Base-by-base conservation (phyloP, 2,113 vertebrate species). In the Genyomyrus donnyi region DNA sequence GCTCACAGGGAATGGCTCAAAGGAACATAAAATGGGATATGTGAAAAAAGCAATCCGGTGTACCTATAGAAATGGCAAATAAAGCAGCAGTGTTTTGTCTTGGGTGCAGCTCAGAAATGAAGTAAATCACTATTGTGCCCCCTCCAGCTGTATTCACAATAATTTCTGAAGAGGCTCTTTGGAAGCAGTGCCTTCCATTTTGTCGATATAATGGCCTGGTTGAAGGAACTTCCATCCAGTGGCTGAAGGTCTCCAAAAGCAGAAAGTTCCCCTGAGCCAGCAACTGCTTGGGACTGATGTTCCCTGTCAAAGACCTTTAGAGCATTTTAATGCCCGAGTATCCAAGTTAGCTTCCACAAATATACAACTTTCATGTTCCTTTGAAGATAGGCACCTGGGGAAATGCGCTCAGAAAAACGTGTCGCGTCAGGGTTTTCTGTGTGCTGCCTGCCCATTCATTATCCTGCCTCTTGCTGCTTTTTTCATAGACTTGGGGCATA, bases 361-460 rank as follows among this genome's bases (percentile, higher is more conserved):
- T 27, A 27, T 62, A 45, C 87, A 62, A 6, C 48, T 87, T 52
- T 50, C 48, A 87, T 49, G 87, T 58, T 88, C 5, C 50, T 49
- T 21, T 58, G 53, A 58, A 58, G 53, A 52, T 87, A 31, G 35
- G 24, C 3, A 88, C 17, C 90, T 92, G 90, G 90, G 88, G 86
- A 27, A 21, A 42, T 0, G 13, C 35, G 5, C 5, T 89, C 90
- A 45, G 50, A 49, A 90, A 88, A 90, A 88, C 11, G 3, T 89
- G 94, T 94, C 93, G 95, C 95, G 93, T 96, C 93, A 95, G 94
- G 53, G 88, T 90, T 92, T 70, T 92, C 90, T 10, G 6, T 52
- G 90, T 89, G 92, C 92, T 91, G 70, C 87, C 62, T 77, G 88
- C 93, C 95, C 94, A 95, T 96, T 95, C 92, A 93, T 95, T 95